These are phyloP conservation scores for Holothuria leucospilota DNA, from an alignment of 53 echinoderm and acorn worm species.

Conservation along the genomic window DNA sequence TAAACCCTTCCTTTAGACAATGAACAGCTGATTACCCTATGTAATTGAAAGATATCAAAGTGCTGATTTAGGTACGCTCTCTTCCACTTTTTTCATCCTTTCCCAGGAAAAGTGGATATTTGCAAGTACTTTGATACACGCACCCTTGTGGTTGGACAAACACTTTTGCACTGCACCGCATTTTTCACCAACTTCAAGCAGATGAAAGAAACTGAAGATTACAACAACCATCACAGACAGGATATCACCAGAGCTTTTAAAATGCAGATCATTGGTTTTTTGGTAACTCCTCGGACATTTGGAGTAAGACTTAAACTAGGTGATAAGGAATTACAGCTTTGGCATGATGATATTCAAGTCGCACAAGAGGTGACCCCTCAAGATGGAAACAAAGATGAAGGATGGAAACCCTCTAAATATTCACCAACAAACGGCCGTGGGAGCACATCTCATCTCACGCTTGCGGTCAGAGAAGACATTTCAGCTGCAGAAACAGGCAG, in stretches of 20 bases:
- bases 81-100: neutral
- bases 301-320: conserved; percentile 77
- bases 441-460: conserved; percentile 82
- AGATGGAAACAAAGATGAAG: neutral
- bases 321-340: conserved; percentile 62
- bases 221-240: conserved; percentile 36
- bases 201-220: conserved; percentile 51
- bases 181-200: conserved; percentile 71
- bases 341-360: conserved; percentile 51
- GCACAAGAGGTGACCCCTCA: too few relatives aligned
- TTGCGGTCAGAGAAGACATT: conserved; percentile 57
- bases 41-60: neutral
- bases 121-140: conserved; percentile 68
- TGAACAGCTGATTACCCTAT: neutral
- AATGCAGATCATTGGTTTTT: conserved; percentile 78
- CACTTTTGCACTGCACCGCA: conserved; percentile 85
- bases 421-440: conserved; percentile 87
- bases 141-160: conserved; percentile 61
- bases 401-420: conserved; percentile 65
- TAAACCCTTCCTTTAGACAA: too few relatives aligned
- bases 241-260: conserved; percentile 63
- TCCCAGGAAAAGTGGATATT: conserved; percentile 59
- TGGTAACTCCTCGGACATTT: conserved; percentile 81
- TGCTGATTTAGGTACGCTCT: neutral
- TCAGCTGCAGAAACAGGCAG: conserved; percentile 80